These are phyloP conservation scores for Antidorcas marsupialis DNA, from an alignment of 2,113 vertebrate species.

Conservation along the genomic window DNA sequence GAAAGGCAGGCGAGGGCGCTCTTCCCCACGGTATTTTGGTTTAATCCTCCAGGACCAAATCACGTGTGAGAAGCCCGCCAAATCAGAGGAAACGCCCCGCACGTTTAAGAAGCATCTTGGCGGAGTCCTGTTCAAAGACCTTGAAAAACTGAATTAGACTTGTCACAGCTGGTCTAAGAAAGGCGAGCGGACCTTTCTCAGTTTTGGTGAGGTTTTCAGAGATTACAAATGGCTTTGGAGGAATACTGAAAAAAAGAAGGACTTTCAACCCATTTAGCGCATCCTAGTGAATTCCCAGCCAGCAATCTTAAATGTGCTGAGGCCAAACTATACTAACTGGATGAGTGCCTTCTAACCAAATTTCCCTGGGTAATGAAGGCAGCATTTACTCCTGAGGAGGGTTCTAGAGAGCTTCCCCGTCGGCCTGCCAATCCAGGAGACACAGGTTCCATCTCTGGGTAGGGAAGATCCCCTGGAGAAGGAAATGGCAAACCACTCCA, in stretches of 20 bases:
- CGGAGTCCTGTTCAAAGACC: neutral
- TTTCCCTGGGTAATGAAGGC: neutral
- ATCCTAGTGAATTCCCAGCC: neutral
- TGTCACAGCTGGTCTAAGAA: neutral
- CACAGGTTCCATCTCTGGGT: neutral
- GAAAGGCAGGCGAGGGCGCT: constrained; percentile 69
- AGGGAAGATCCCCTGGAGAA: neutral
- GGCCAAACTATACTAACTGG: fast-evolving
- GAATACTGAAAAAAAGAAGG: neutral
- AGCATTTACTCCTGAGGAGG: neutral
- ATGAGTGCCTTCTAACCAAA: neutral
- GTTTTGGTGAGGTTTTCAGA: neutral
- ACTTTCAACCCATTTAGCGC: neutral
- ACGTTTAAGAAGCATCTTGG: neutral
- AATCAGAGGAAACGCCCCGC: neutral
- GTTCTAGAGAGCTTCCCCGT: neutral
- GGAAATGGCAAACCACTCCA: neutral
- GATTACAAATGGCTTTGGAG: neutral
- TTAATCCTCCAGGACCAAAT: neutral
- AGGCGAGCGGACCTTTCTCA: neutral
- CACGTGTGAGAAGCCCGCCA: neutral
- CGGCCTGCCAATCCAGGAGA: neutral
- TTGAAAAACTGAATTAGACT: neutral
- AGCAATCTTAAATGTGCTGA: neutral
- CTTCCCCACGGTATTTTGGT: constrained; percentile 57